A percentile compares a stretch with the other conserved stretches of the same genome.
Evolutionary conservation across 2,797 vertebrate genomes (phyloP).

Genomic region (Fratercula arctica): DNA sequence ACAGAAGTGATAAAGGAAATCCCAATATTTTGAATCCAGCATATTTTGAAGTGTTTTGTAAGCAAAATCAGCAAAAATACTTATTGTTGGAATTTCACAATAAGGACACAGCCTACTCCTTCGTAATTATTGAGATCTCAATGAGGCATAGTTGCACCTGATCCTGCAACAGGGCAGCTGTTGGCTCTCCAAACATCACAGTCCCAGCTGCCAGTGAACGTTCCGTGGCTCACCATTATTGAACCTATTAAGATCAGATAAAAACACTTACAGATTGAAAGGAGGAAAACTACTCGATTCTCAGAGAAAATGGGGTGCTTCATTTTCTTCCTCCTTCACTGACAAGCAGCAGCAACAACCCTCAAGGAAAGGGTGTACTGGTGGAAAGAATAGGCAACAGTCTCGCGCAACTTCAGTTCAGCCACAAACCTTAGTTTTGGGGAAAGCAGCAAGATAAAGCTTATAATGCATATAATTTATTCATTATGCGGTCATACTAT

Average conservation of each 20-base stretch:
- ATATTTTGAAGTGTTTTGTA: constrained; percentile 11
- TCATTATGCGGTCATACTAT: not conserved
- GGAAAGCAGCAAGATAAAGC: not conserved
- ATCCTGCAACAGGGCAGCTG: constrained; percentile 6
- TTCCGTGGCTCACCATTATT: not conserved
- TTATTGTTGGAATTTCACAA: not conserved
- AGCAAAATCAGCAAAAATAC: constrained; percentile 8
- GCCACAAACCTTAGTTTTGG: not conserved
- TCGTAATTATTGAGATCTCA: not conserved
- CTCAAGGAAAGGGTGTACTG: not conserved
- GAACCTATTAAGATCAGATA: not conserved
- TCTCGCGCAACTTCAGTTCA: not conserved
- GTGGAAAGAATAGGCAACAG: not conserved
- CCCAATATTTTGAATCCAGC: not conserved
- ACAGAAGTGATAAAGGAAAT: not conserved
- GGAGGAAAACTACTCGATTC: not conserved
- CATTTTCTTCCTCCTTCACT: not conserved
- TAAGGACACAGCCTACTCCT: not conserved
- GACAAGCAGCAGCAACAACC: not conserved
- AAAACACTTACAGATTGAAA: not conserved
- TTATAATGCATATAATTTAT: not conserved
- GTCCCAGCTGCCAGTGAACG: not conserved
- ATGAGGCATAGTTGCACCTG: not conserved
- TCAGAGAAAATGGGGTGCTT: not conserved
- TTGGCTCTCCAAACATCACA: not conserved